A percentile compares a stretch with the other conserved stretches of the same genome.
Evolutionary conservation across 1,140 invertebrate genomes (phyloP).

Genomic region (Formica selysi): DNA sequence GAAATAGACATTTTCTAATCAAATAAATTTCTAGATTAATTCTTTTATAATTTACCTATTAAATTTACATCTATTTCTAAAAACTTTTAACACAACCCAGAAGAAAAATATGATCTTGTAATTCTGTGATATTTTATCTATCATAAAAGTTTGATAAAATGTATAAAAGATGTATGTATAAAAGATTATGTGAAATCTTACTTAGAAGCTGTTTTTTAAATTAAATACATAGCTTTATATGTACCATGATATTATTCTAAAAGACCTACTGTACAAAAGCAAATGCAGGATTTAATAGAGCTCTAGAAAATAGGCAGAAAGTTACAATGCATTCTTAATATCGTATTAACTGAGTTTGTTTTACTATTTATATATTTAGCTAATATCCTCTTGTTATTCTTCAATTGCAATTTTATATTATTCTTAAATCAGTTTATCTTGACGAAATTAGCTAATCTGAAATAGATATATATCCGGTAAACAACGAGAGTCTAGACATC

Average conservation of each 20-base stretch:
- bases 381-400: neutral
- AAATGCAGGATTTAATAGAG: neutral
- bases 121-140: neutral
- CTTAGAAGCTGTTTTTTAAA: neutral
- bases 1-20: neutral
- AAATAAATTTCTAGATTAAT: slow-evolving; percentile 16
- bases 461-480: slow-evolving; percentile 79
- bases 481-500: slow-evolving; percentile 77
- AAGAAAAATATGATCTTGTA: neutral
- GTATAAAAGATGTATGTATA: neutral
- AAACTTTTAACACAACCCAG: neutral
- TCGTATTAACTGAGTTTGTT: neutral
- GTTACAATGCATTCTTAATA: neutral
- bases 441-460: slow-evolving; percentile 82
- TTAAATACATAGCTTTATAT: neutral
- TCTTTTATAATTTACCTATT: neutral
- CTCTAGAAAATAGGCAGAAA: neutral
- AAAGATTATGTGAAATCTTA: neutral
- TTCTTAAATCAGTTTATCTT: slow-evolving; percentile 23
- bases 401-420: neutral
- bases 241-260: no score
- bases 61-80: neutral
- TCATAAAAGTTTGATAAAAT: neutral
- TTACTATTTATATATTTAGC: neutral
- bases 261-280: neutral